Evolutionary conservation across 2,113 vertebrate genomes (phyloP), one percentile per base, ranked within the genome.

Genomic region (Athene cunicularia): DNA sequence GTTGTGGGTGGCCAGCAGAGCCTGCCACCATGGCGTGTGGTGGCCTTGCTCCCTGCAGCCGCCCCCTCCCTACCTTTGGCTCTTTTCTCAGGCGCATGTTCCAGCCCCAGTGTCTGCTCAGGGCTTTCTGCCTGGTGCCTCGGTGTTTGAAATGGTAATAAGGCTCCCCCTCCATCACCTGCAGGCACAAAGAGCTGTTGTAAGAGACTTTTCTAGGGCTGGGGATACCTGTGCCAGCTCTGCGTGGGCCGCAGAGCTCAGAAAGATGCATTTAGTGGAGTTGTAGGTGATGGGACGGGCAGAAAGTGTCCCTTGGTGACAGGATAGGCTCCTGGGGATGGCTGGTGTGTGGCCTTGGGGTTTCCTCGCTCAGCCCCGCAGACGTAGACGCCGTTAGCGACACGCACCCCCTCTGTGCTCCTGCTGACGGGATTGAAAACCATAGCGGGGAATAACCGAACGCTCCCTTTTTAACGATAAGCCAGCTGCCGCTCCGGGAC

Each of bases 91-190:
- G 97, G 59, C 93, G 95, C 62, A 94, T 70, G 17, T 90, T 67
- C 96, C 98, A 98, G 66, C 98, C 97, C 97, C 98, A 97, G 89
- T 98, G 98, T 1, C 79, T 91, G 73, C 43, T 98, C 35, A 98
- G 71, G 55, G 98, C 98, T 85, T 63, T 86, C 70, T 92, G 97
- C 72, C 59, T 45, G 68, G 93, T 27, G 37, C 98, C 97, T 0
- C 97, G 93, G 94, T 98, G 98, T 8, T 92, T 90, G 71, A 98
- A 97, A 55, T 98, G 98, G 2, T 98, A 95, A 22, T 97, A 98
- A 8, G 97, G 94, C 23, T 96, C 97, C 20, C 96, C 97, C 27
- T 91, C 89, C 28, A 98, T 94, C 75, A 98, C 97, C 98, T 98
- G 94, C 16, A 4, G 63, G 63, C 1, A 33, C 45, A 50, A 18